Evolutionary conservation across 1,140 invertebrate genomes (phyloP), one percentile per base, ranked within the genome.

Genomic region (Vanessa atalanta): DNA sequence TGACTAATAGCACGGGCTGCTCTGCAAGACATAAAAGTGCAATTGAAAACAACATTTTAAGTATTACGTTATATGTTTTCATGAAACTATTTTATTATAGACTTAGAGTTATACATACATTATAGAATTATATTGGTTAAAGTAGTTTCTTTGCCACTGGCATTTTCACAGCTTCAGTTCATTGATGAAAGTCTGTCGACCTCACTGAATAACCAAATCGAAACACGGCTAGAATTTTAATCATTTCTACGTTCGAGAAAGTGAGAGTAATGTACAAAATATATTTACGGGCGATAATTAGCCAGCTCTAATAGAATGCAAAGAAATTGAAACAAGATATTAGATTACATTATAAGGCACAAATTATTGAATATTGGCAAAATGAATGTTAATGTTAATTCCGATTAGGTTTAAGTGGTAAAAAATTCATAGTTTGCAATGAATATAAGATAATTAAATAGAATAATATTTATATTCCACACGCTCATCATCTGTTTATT

Each of bases 231-330:
- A 76, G 81, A 85, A 83, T 86, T 84, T 78, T 79, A 83, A 85
- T 80, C 65, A 76, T 50, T 57, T 9, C 73, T 77, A 73, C 63
- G 47, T 47, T 26, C 68, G 80, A 80, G 79, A 88, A 88, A 88
- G 86, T 79, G 77, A 87, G 78, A 84, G 83, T 89, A 75, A 76
- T 72, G 73, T 74, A 73, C 76, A 69, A 72, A 76, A 80, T 76
- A 70, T 81, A 82, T 83, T 65, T 55, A 50, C 37, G 15, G 51
- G 11, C 37, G 61, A 69, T 79, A 77, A 77, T 72, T 71, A 79
- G 78, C 53, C 48, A 47, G 69, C 61, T 53, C 69, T 50, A 67
- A 23, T 71, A 69, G 66, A 63, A 68, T 37, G 64, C 63, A 67
- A 73, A 70, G 65, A 73, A 73, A 77, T 61, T 63, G 63, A 77